These are phyloP conservation scores for Oopsacas minuta DNA, from an alignment of 37 sponge, comb jelly and placozoan species.

Conservation along the genomic window DNA sequence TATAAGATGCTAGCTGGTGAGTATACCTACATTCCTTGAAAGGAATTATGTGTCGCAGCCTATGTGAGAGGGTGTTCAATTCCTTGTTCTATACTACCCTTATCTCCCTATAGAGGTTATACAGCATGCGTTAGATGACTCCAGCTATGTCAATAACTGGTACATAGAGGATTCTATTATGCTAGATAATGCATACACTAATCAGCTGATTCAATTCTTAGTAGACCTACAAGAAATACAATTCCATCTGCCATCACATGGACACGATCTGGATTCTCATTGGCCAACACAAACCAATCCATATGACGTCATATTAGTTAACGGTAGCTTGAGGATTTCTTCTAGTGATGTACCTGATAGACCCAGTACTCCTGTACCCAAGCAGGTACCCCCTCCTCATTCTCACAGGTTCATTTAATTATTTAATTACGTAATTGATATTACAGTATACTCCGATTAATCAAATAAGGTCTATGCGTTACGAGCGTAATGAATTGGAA, in stretches of 20 bases:
- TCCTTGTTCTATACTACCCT: too few species aligned
- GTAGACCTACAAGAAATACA: not conserved
- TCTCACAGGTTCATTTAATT: not conserved
- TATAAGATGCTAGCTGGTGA: not conserved
- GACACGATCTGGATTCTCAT: conserved; percentile 10
- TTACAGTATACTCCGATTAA: too few species aligned
- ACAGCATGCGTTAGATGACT: not conserved
- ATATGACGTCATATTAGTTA: not conserved
- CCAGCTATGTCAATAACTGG: not conserved
- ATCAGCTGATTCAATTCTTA: not conserved
- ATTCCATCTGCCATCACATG: not conserved
- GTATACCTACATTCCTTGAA: too few species aligned
- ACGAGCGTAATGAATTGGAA: too few species aligned
- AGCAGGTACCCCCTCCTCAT: not conserved
- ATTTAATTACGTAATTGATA: too few species aligned
- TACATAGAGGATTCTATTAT: not conserved
- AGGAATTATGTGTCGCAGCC: too few species aligned
- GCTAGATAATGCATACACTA: not conserved
- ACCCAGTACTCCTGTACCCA: not conserved
- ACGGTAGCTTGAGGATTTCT: not conserved
- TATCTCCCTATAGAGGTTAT: not conserved
- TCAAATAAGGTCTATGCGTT: too few species aligned
- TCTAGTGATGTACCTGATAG: not conserved
- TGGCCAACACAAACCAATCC: not conserved
- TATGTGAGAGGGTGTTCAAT: too few species aligned